These are phyloP conservation scores for Eupithecia insigniata DNA, from an alignment of 2,888 invertebrate genomes.

Conservation along the genomic window DNA sequence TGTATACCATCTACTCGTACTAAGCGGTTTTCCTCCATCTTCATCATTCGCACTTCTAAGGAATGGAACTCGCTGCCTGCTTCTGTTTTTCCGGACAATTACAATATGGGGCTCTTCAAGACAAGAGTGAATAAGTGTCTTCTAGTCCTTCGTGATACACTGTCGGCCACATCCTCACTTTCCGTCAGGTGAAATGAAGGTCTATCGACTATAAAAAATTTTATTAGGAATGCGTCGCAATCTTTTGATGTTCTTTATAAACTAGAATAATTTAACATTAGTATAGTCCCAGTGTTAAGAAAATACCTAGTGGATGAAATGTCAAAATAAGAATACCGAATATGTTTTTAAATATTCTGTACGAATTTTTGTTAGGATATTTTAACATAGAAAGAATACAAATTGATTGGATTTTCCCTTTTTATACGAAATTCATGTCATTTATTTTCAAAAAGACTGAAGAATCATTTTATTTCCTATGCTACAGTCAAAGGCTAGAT, in stretches of 20 bases:
- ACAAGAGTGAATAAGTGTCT: no score
- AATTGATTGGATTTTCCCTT: neutral
- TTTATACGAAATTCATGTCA: neutral
- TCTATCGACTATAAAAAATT: no score
- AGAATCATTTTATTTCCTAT: neutral
- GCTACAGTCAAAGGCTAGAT: conserved; percentile 4
- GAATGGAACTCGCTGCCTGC: no score
- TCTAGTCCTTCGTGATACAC: no score
- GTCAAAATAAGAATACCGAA: neutral
- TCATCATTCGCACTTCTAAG: no score
- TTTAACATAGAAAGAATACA: neutral
- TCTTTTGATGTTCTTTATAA: neutral
- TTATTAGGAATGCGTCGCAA: neutral
- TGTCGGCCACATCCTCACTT: no score
- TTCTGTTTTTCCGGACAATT: no score
- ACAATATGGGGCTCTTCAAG: no score
- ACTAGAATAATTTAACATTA: neutral
- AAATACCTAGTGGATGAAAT: neutral
- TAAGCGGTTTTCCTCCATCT: no score
- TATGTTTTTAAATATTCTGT: neutral
- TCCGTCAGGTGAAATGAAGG: no score
- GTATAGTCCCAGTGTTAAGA: neutral
- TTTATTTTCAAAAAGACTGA: conserved; percentile 15
- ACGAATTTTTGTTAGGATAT: conserved; percentile 4
- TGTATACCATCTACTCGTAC: no score